These are phyloP conservation scores for Micropoecilia bifurca DNA, from an alignment of 2,797 vertebrate genomes.

Conservation along the genomic window DNA sequence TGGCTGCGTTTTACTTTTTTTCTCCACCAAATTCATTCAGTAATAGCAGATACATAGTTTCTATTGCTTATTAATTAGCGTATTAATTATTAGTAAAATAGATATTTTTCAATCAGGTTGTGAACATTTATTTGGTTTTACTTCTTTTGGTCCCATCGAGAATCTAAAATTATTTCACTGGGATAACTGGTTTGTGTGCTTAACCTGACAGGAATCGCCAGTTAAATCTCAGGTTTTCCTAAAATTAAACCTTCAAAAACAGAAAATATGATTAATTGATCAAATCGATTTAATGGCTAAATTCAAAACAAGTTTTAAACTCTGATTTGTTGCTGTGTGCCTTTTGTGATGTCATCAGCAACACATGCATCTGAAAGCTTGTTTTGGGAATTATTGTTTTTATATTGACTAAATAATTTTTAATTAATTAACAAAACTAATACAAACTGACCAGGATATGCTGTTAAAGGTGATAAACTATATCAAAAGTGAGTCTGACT, in stretches of 20 bases:
- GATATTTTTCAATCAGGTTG: neutral
- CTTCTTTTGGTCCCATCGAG: neutral
- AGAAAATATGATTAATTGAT: no score
- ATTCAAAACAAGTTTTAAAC: neutral
- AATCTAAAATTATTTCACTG: neutral
- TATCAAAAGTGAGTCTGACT: neutral
- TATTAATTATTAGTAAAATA: neutral
- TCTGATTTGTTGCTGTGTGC: neutral
- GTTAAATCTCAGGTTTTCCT: neutral
- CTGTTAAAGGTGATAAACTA: neutral
- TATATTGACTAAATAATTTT: neutral
- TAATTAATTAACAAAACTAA: neutral
- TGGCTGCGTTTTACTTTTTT: neutral
- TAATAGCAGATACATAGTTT: neutral
- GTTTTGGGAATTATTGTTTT: neutral
- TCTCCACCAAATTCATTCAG: neutral
- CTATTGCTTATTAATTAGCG: neutral
- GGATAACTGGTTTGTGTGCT: neutral
- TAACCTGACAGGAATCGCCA: neutral
- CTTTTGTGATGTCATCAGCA: neutral
- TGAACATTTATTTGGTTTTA: neutral
- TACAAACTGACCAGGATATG: neutral
- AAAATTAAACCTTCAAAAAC: neutral
- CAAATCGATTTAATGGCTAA: no score
- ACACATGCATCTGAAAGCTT: neutral